Conservation (phyloP, 64 coral and sea anemone species). For the Dendronephthya gigantea region DNA sequence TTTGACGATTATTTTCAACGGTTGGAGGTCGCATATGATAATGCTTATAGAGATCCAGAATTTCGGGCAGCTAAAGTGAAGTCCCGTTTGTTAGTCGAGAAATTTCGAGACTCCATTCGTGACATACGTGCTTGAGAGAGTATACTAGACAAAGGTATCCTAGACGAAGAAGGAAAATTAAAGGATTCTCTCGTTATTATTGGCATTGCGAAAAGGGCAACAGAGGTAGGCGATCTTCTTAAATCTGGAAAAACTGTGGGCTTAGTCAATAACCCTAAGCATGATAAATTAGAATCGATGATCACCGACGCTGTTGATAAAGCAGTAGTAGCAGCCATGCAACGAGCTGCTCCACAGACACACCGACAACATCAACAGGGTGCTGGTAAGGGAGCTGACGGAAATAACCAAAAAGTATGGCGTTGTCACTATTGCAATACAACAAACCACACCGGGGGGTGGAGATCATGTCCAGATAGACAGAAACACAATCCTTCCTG, state of each 20-base stretch:
- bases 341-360: background rate
- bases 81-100: background rate
- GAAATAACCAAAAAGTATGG: background rate
- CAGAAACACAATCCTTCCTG: background rate
- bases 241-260: background rate
- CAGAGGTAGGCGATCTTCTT: background rate
- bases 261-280: background rate
- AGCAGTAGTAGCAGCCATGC: background rate
- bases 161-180: background rate
- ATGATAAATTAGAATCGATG: background rate
- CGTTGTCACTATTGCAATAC: background rate
- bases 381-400: background rate
- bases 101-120: background rate
- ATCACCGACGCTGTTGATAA: background rate
- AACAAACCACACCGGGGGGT: background rate
- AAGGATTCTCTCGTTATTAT: background rate
- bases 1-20: background rate
- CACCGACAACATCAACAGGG: background rate
- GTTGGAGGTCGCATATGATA: background rate
- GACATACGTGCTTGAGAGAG: background rate
- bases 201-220: background rate
- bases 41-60: background rate
- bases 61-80: background rate
- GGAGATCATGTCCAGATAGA: background rate
- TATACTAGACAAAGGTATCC: background rate